These are phyloP conservation scores for Trichonephila clavipes DNA, from an alignment of 1,140 invertebrate genomes.

Conservation along the genomic window DNA sequence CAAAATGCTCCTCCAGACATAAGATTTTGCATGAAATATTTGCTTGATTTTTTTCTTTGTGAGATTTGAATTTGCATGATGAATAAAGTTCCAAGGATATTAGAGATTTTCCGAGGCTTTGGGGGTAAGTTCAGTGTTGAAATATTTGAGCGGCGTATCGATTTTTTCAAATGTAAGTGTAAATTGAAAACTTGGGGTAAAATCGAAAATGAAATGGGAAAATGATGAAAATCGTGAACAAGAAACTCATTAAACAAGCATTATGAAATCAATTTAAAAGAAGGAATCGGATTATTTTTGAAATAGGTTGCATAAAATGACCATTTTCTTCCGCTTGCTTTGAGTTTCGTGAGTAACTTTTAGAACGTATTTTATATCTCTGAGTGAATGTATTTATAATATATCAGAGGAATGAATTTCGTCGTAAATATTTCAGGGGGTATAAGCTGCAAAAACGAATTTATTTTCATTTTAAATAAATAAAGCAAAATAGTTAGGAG, in stretches of 20 bases:
- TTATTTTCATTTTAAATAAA: no score
- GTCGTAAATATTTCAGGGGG: no score
- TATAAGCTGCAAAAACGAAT: no score
- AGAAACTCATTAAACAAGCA: background rate
- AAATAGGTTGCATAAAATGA: slow-evolving; percentile 14
- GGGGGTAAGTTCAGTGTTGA: background rate
- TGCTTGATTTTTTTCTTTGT: no score
- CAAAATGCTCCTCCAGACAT: no score
- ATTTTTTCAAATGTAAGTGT: background rate
- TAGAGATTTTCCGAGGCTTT: background rate
- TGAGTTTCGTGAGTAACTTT: background rate
- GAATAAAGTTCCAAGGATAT: background rate
- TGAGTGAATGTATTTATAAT: background rate
- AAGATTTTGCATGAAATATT: no score
- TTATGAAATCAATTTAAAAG: slow-evolving; percentile 18
- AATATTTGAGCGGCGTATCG: background rate
- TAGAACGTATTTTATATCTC: background rate
- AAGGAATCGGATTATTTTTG: background rate
- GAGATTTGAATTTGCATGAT: background rate
- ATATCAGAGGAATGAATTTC: background rate
- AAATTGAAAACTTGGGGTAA: background rate
- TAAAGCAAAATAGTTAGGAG: no score
- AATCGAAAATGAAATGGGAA: background rate
- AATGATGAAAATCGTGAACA: background rate
- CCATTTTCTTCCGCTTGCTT: background rate